phyloP scores from a whole-genome alignment of 2,888 invertebrate species.

The Idaea biselata region DNA sequence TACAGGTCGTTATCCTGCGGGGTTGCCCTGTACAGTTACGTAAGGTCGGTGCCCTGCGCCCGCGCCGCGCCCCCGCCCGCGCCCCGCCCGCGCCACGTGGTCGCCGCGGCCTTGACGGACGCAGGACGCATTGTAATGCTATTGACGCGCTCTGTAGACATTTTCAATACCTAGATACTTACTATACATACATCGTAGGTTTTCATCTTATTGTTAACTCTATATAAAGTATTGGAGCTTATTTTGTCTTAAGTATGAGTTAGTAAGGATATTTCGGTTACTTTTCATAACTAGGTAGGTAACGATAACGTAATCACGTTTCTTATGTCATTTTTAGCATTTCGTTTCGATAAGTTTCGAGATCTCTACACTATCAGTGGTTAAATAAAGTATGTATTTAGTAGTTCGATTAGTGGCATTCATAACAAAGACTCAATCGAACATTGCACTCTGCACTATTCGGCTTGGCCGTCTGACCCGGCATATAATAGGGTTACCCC shows the following conservation, averaged over 20 bases:
- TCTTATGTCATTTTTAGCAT: no score
- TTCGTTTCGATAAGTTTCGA: no score
- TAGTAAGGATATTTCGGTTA: no score
- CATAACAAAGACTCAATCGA: background rate
- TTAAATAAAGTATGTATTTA: no score
- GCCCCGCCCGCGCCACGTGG: constrained; percentile 22
- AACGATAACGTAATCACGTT: no score
- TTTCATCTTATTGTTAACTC: no score
- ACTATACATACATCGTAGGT: background rate
- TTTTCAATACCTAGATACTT: background rate
- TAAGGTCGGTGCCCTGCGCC: constrained; percentile 10
- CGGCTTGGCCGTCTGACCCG: no score
- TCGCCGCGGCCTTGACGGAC: constrained; percentile 22
- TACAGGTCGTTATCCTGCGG: constrained; percentile 5
- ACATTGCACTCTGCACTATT: background rate
- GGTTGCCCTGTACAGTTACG: constrained; percentile 3
- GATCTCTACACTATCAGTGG: no score
- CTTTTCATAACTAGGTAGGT: no score
- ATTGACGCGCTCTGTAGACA: background rate
- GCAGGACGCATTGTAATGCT: constrained; percentile 11
- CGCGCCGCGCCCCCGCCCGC: constrained; percentile 2
- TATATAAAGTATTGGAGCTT: no score
- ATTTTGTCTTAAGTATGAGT: no score
- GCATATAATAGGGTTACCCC: no score
- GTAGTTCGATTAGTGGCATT: background rate